These are phyloP conservation scores for Graptemys geographica DNA, from an alignment of 2,797 vertebrate genomes.

Conservation along the genomic window DNA sequence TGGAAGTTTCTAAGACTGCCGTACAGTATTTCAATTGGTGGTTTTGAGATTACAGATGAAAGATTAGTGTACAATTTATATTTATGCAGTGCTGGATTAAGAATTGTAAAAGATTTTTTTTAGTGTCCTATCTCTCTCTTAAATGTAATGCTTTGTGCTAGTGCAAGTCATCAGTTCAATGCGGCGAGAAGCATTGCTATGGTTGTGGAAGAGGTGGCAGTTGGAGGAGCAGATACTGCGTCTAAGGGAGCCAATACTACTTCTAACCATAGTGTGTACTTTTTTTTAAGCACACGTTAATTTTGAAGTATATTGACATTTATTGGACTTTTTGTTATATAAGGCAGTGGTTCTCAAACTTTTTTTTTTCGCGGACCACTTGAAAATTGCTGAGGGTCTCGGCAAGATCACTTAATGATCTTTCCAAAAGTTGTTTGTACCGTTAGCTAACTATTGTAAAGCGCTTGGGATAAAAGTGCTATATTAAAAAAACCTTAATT, in stretches of 20 bases:
- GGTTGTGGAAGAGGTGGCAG: not conserved
- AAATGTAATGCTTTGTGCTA: not conserved
- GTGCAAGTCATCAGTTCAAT: fast-evolving
- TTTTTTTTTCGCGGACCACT: too few species aligned
- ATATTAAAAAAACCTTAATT: too few species aligned
- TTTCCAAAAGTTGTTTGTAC: too few species aligned
- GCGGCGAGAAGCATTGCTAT: not conserved
- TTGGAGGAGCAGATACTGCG: not conserved
- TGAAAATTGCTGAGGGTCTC: too few species aligned
- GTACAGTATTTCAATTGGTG: not conserved
- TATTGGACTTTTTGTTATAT: not conserved
- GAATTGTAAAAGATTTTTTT: not conserved
- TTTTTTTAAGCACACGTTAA: not conserved
- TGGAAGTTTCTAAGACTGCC: not conserved
- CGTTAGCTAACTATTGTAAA: too few species aligned
- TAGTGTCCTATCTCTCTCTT: fast-evolving
- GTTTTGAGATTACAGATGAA: not conserved
- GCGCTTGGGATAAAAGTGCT: too few species aligned
- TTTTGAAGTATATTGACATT: not conserved
- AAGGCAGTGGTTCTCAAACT: too few species aligned
- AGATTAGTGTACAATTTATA: not conserved
- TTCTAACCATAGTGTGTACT: not conserved
- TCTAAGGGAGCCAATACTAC: not conserved
- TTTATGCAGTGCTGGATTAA: not conserved
- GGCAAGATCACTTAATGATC: too few species aligned